Evolutionary conservation across 1,140 invertebrate species (phyloP), one percentile per base, ranked within the genome.

Genomic region (Trachelipus rathkii): DNA sequence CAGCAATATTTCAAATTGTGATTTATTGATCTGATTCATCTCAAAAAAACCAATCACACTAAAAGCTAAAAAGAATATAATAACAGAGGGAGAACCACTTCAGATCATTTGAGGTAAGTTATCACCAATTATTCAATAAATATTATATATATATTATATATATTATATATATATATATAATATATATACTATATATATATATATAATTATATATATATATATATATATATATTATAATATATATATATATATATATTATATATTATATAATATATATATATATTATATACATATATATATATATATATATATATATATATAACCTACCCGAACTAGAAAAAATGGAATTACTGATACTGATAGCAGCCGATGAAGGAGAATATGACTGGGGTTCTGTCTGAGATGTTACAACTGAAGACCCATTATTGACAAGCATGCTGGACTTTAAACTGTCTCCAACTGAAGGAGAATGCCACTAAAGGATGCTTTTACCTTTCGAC

Each of bases 241-340:
- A 15, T 15, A 33, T 60, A 60, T 60, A 60, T 60, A 60, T 60
- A 60, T 19, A 60, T 60, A 60, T 60, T n/a, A 60, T 60, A 60
- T 19, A 60, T 60, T n/a, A n/a, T n/a, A n/a, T n/a, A n/a, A 19
- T 19, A 60, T 13, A 15, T 15, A 19, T 60, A 19, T 60, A 15
- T 60, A 60, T 60, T 60, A 60, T 60, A 15, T 60, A 60, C 8
- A 13, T 60, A 15, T 15, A 33, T 60, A 60, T 60, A 60, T 60
- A 60, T 60, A 60, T 19, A 60, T 60, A 60, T 60, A 60, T 60
- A 60, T 19, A 60, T 60, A 19, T 19, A 60, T 13, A 33, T 60
- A 60, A 8, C 50, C 11, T 60, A 60, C 50, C 50, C 4, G 50
- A 60, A 60, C 19, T 60, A 60, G 50, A 60, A 60, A 60, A 60